Conservation (phyloP, 2,888 invertebrate genomes). For the Slavum lentiscoides region DNA sequence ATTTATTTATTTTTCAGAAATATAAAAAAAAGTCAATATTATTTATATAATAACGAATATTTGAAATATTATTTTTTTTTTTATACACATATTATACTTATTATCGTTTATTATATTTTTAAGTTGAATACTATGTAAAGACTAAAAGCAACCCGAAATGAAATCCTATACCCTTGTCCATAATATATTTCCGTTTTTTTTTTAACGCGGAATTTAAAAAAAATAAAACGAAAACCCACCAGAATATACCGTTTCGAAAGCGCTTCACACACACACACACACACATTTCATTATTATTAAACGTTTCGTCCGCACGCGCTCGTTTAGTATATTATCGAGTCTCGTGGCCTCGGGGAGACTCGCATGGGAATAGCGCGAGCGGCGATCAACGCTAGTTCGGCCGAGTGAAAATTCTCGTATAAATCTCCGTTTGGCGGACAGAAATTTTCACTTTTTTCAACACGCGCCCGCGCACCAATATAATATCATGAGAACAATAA, state of each 20-base stretch:
- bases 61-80: too few relatives aligned
- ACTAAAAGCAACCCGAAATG: too few relatives aligned
- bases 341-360: constrained; percentile 16
- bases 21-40: too few relatives aligned
- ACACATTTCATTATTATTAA: background rate
- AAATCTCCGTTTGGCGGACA: too few relatives aligned
- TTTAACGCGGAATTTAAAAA: background rate
- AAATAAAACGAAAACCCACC: background rate
- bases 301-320: constrained; percentile 31
- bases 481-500: background rate
- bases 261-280: constrained; percentile 27
- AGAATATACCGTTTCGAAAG: constrained; percentile 31
- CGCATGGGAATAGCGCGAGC: constrained; percentile 17
- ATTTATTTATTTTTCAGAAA: too few relatives aligned
- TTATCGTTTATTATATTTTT: too few relatives aligned
- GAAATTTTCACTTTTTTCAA: too few relatives aligned
- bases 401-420: too few relatives aligned
- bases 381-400: constrained; percentile 19
- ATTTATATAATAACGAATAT: too few relatives aligned
- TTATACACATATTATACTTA: too few relatives aligned
- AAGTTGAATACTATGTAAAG: too few relatives aligned
- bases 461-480: background rate
- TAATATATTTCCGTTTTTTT: background rate
- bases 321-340: constrained; percentile 11
- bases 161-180: too few relatives aligned